These are phyloP conservation scores for Zygaena filipendulae DNA, from an alignment of 2,888 invertebrate genomes.

Conservation along the genomic window DNA sequence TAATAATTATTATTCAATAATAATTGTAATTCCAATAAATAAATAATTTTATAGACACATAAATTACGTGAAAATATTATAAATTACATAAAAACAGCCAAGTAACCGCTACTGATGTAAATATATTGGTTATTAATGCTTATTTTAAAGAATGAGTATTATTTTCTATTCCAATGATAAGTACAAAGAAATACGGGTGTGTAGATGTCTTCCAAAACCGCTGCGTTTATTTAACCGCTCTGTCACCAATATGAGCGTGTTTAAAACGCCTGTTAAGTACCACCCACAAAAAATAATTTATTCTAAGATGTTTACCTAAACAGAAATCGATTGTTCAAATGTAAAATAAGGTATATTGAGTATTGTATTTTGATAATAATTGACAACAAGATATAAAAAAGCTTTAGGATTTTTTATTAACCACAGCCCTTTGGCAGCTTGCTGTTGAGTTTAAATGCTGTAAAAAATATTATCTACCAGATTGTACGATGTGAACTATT, in stretches of 20 bases:
- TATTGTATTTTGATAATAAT: no score
- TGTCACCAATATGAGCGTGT: no score
- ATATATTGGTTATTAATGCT: constrained; percentile 63
- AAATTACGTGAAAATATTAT: constrained; percentile 66
- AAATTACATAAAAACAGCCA: constrained; percentile 64
- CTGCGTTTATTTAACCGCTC: no score
- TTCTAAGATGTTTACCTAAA: constrained; percentile 10
- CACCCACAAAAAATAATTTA: neutral
- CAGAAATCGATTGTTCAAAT: no score
- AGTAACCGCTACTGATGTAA: constrained; percentile 62
- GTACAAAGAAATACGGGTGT: neutral
- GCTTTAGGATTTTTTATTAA: no score
- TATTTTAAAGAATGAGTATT: constrained; percentile 63
- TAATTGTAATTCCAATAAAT: constrained; percentile 63
- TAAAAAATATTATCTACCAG: no score
- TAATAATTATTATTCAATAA: constrained; percentile 41
- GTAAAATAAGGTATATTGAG: no score
- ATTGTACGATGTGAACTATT: no score
- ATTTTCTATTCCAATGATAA: constrained; percentile 28
- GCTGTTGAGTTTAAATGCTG: constrained; percentile 15
- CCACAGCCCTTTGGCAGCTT: no score
- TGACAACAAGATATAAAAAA: no score
- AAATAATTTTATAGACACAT: constrained; percentile 66
- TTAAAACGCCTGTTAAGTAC: neutral
- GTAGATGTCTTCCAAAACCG: neutral